A percentile compares a stretch with the other conserved stretches of the same genome.
Conservation (phyloP, 2,113 vertebrate species). For the Athene noctua region DNA sequence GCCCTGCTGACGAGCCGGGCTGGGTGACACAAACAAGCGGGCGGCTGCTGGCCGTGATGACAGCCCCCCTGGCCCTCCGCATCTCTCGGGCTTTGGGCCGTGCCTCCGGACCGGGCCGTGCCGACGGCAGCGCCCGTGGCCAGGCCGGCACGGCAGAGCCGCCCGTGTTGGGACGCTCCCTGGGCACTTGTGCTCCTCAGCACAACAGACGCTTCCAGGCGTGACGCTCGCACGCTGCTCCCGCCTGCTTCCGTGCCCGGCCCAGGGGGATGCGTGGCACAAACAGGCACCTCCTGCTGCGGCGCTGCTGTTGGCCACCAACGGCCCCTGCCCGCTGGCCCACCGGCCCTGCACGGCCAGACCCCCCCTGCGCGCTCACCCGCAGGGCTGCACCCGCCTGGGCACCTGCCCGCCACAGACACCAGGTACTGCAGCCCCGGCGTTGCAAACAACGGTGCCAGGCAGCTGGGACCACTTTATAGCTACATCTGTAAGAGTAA, state of each 20-base stretch:
- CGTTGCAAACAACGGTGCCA: no score
- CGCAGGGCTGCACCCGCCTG: not conserved
- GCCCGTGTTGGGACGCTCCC: accelerated
- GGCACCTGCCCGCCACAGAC: not conserved
- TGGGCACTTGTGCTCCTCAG: accelerated
- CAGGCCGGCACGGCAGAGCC: accelerated
- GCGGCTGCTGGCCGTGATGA: not conserved
- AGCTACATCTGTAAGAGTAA: not conserved
- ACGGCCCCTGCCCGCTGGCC: not conserved
- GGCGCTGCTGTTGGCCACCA: not conserved
- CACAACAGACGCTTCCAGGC: accelerated
- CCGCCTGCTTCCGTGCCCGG: accelerated
- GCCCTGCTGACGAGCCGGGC: not conserved
- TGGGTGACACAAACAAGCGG: accelerated
- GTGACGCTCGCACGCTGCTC: not conserved
- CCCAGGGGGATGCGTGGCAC: accelerated
- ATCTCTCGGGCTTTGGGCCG: not conserved
- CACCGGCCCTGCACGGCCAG: accelerated
- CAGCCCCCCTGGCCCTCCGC: not conserved
- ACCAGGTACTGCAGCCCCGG: not conserved
- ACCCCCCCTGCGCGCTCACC: no score
- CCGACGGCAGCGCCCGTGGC: not conserved
- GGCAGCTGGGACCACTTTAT: not conserved
- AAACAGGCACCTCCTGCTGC: not conserved
- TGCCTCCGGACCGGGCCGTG: not conserved